Base-by-base conservation (phyloP, 2,888 invertebrate genomes). In the Acrobasis repandana region DNA sequence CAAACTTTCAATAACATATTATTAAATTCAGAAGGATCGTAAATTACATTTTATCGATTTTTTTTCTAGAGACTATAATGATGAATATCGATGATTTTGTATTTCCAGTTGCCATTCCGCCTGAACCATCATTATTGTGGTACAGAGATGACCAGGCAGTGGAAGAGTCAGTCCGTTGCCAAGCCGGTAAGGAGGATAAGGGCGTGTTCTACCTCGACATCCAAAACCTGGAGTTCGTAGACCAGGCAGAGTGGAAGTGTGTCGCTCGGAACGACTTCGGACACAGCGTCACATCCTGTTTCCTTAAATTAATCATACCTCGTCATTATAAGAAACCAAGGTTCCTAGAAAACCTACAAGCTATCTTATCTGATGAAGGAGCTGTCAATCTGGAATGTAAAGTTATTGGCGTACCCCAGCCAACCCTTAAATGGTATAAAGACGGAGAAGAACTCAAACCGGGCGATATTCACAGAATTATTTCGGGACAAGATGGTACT, bases 191-290 rank as follows among this genome's bases (percentile, higher is more conserved):
- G 60, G 96, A 96, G 77, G 94, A 95, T 28, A 91, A 95, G 49
- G 97, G 97, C 18, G 90, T 93, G 15, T 96, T 95, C 81, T 94
- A 94, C 77, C 90, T 98, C 66, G 95, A 96, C 73, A 94, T 97
- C 47, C 93, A 93, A 60, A 93, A 93, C 63, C 93, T 97, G 0
- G 97, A 97, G 83, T 95, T 97, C 74, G 93, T 95, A 62, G 97
- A 98, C 80, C 97, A 97, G 86, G 97, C 97, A 0, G 97, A 97
- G 79, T 98, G 97, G 97, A 97, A 97, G 82, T 97, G 97, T 79
- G 95, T 97, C 3, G 97, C 97, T 9, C 95, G 95, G 62, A 98
- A 97, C 79, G 97, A 97, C 75, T 97, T 95, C 75, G 98, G 98
- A 0, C 97, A 97, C 75, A 97, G 97, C 70, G 95, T 97, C 8